phyloP scores from a whole-genome alignment of 1,140 invertebrate genomes.

The Aphidius gifuensis region DNA sequence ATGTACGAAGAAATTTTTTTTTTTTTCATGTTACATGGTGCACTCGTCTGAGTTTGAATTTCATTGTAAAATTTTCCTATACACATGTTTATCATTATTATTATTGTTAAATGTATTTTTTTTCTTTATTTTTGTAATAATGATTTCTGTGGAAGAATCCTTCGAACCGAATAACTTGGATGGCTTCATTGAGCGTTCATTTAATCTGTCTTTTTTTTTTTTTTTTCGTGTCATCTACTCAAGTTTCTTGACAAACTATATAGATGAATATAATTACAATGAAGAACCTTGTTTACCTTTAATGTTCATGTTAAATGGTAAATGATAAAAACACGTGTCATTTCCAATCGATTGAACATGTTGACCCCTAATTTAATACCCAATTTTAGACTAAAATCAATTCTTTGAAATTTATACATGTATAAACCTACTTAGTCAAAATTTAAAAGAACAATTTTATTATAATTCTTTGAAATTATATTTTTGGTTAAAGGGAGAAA shows the following conservation, averaged over 20 bases:
- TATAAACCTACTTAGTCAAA: too few species aligned
- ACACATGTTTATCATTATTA: not conserved
- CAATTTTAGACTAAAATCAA: too few species aligned
- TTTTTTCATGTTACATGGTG: conserved; percentile 3
- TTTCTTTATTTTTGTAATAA: too few species aligned
- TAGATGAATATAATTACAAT: conserved; percentile 34
- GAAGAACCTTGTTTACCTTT: conserved; percentile 16
- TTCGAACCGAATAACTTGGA: not conserved
- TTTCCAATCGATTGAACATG: conserved; percentile 42
- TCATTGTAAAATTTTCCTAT: conserved; percentile 10
- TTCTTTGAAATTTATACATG: too few species aligned
- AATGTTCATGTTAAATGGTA: conserved; percentile 34
- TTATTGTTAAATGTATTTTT: not conserved
- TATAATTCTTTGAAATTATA: too few species aligned
- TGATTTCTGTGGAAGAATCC: too few species aligned
- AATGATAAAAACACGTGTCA: conserved; percentile 48
- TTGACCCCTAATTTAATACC: not conserved
- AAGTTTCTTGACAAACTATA: conserved; percentile 17
- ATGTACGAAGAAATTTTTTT: conserved; percentile 1
- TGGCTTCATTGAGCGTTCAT: conserved; percentile 5
- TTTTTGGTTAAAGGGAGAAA: too few species aligned
- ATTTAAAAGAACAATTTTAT: too few species aligned
- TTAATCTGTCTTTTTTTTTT: conserved; percentile 19
- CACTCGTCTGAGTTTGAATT: conserved; percentile 11
- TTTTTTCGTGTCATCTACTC: conserved; percentile 15